phyloP scores from a whole-genome alignment of 2,113 vertebrate species.

The Oriolus oriolus region DNA sequence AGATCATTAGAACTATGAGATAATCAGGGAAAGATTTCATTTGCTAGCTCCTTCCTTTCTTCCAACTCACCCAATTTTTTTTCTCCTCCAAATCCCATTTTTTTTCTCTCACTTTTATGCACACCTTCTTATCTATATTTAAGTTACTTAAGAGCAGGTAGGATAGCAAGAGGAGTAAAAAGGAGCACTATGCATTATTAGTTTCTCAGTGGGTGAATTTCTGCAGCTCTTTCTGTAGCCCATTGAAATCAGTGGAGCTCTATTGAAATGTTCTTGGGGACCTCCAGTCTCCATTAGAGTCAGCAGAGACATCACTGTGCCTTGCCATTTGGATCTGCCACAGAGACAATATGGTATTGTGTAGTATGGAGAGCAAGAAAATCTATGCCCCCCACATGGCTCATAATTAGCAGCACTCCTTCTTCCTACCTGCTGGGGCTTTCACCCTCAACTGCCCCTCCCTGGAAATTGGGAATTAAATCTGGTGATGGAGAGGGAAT shows the following conservation, averaged over 20 bases:
- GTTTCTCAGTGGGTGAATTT: not conserved
- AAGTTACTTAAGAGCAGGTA: not conserved
- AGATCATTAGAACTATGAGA: slow-evolving; percentile 33
- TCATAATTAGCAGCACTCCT: not conserved
- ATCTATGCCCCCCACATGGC: not conserved
- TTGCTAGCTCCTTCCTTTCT: not conserved
- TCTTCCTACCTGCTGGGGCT: not conserved
- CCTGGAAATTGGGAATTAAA: not conserved
- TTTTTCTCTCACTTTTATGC: not conserved
- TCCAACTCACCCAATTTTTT: not conserved
- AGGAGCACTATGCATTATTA: not conserved
- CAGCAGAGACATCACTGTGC: not conserved
- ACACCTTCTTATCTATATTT: not conserved
- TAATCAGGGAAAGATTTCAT: slow-evolving; percentile 35
- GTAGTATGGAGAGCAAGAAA: not conserved
- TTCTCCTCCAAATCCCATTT: not conserved
- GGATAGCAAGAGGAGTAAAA: not conserved
- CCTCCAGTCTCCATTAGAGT: not conserved
- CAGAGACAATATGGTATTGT: not conserved
- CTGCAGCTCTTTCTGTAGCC: not conserved
- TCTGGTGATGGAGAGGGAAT: not conserved
- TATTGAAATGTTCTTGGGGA: not conserved
- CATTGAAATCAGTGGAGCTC: not conserved
- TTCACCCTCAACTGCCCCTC: not conserved
- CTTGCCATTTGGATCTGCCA: not conserved